Evolutionary conservation across 2,797 vertebrate species (phyloP), one percentile per base, ranked within the genome.

Genomic region (Accipiter superciliosus): DNA sequence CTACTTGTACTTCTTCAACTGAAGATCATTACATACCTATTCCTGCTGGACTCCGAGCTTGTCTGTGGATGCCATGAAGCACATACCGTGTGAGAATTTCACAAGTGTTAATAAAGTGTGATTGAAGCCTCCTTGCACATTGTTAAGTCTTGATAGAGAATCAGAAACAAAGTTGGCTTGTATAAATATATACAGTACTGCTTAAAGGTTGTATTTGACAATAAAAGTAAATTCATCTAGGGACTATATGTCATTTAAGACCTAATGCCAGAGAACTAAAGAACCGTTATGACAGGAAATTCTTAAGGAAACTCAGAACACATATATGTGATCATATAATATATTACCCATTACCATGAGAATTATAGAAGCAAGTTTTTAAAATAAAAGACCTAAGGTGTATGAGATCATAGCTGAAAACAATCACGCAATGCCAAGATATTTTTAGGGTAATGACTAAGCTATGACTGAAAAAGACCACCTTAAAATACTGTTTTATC

Each of bases 321-420:
- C 24, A 85, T 10, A 74, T 22, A n/a, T 44, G 61, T 21, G 62
- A 85, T n/a, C 28, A 58, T 45, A 42, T 37, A 66, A 35, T 67
- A 71, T 20, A 63, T 45, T 88, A n/a, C 25, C 50, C 14, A n/a
- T 42, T 62, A 55, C 42, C 4, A 5, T 79, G 28, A 88, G 40
- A 95, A 55, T 58, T 94, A 65, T 39, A 86, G 25, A 73, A 76
- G 37, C 9, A 73, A 78, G 11, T 19, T 80, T 87, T 72, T 82
- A 31, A 88, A 91, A 89, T 65, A 33, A 71, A 87, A 94, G 25
- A 50, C 13, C 57, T 59, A 59, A 52, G 42, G 42, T 69, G 17
- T 62, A 91, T 71, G 87, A 94, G 50, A 91, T 72, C 85, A 95
- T 50, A 62, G 50, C 49, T 91, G 50, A 92, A 91, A 94, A 81